phyloP scores from a whole-genome alignment of 1,140 invertebrate genomes.

The Coenobita brevimanus region DNA sequence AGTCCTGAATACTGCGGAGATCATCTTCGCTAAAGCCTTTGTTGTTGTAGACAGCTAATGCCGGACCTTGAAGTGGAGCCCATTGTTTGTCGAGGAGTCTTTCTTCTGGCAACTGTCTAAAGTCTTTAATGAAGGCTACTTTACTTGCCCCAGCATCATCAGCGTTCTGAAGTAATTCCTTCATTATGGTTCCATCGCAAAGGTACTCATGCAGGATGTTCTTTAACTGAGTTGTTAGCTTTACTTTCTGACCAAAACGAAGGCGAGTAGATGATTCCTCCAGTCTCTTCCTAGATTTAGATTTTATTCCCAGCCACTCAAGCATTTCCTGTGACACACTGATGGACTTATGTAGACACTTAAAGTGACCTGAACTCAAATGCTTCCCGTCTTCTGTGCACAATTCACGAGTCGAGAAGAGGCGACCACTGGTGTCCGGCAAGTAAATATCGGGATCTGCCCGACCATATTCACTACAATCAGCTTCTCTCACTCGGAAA shows the following conservation, averaged over 20 bases:
- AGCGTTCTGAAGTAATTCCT: conserved; percentile 62
- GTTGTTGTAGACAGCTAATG: conserved; percentile 72
- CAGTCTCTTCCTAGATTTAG: conserved; percentile 32
- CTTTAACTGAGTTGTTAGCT: conserved; percentile 25
- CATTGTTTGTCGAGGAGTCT: conserved; percentile 63
- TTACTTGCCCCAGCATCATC: conserved; percentile 73
- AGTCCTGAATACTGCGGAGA: conserved; percentile 71
- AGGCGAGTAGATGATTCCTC: conserved; percentile 21
- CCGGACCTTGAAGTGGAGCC: conserved; percentile 71
- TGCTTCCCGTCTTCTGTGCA: conserved; percentile 27
- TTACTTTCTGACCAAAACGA: conserved; percentile 43
- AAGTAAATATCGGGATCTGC: conserved; percentile 1
- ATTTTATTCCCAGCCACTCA: conserved; percentile 22
- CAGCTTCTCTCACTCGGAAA: conserved; percentile 8
- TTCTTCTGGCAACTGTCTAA: conserved; percentile 63
- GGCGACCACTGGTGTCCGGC: conserved; percentile 5
- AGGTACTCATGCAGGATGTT: conserved; percentile 43
- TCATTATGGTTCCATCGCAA: conserved; percentile 43
- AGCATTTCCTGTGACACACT: conserved; percentile 1
- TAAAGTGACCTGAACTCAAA: conserved; percentile 28
- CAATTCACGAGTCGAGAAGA: not conserved
- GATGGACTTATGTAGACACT: conserved; percentile 21
- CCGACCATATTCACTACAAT: not conserved
- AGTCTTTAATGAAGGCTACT: conserved; percentile 72
- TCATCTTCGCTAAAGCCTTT: conserved; percentile 71